Conservation (phyloP, 1,140 invertebrate species). For the Elymnias hypermnestra region DNA sequence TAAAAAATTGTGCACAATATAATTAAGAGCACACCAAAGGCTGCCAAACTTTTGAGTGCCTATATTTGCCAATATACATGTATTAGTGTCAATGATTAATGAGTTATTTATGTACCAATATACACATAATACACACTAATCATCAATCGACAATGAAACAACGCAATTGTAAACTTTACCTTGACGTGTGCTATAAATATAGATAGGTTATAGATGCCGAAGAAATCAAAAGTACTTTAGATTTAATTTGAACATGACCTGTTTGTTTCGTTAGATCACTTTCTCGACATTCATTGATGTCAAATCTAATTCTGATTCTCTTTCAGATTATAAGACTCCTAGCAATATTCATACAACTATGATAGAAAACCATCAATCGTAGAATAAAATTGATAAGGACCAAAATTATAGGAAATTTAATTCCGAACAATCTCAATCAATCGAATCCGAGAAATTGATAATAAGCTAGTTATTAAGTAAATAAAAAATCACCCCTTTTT, state of each 20-base stretch:
- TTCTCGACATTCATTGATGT: background rate
- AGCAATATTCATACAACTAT: too few species aligned
- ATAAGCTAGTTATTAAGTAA: too few species aligned
- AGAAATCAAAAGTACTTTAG: slow-evolving; percentile 14
- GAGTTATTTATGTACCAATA: slow-evolving; percentile 28
- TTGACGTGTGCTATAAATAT: slow-evolving; percentile 6
- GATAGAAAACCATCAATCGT: too few species aligned
- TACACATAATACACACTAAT: slow-evolving; percentile 14
- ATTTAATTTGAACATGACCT: background rate
- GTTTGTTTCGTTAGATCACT: background rate
- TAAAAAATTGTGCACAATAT: too few species aligned
- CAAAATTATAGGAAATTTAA: too few species aligned
- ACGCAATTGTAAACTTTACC: slow-evolving; percentile 18
- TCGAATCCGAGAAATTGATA: too few species aligned
- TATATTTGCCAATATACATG: slow-evolving; percentile 21
- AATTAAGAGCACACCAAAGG: slow-evolving; percentile 8
- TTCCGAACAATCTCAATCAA: too few species aligned
- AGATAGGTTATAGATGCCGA: background rate
- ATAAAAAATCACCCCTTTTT: too few species aligned
- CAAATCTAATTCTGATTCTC: slow-evolving; percentile 1
- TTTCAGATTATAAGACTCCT: too few species aligned
- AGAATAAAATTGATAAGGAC: too few species aligned
- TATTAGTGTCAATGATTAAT: slow-evolving; percentile 31
- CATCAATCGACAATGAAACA: slow-evolving; percentile 15
- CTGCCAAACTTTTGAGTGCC: slow-evolving; percentile 18